Evolutionary conservation across 2,113 vertebrate species (phyloP), one percentile per base, ranked within the genome.

Genomic region (Muntiacus reevesi): DNA sequence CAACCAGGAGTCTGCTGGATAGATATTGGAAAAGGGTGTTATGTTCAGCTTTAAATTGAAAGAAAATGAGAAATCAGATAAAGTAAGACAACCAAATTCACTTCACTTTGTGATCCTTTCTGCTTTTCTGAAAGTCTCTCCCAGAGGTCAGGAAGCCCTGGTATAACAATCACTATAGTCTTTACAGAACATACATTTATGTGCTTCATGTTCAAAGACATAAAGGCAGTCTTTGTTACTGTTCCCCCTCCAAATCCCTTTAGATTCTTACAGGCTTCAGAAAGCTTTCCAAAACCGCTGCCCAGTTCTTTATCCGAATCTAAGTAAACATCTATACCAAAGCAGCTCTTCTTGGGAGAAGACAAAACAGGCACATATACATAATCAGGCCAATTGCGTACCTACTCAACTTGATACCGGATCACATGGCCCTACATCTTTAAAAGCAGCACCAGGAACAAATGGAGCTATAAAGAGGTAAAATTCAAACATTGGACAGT

Each of bases 61-160:
- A 98, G 87, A 84, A 97, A 97, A 93, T 47, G n/a, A 96, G 87
- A 98, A 98, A 94, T 3, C 64, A 97, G 93, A 87, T 74, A 95
- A 96, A 98, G 57, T 64, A 95, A 96, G 87, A 82, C 76, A 96
- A 98, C 57, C 78, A 84, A 98, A 98, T 88, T 55, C 50, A 95
- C 60, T 96, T 93, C 87, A 91, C 7, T 47, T 87, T 50, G 67
- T 67, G 47, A 94, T 98, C 95, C 59, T 96, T 76, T 96, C 89
- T 84, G 91, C 84, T 93, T 78, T 96, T 97, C 84, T 76, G 10
- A 30, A 84, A 93, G 54, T 94, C 82, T 97, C 92, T 94, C 96
- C 83, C 52, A 57, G 87, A 97, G 96, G 97, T 87, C 98, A 97
- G 98, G 98, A 98, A 98, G 97, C 98, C 97, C 98, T 98, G 97